Percentiles rank a stretch among this genome's conserved stretches.
Evolutionary conservation across 2,797 vertebrate species (phyloP).

Genomic region (Neoniphon sammara): DNA sequence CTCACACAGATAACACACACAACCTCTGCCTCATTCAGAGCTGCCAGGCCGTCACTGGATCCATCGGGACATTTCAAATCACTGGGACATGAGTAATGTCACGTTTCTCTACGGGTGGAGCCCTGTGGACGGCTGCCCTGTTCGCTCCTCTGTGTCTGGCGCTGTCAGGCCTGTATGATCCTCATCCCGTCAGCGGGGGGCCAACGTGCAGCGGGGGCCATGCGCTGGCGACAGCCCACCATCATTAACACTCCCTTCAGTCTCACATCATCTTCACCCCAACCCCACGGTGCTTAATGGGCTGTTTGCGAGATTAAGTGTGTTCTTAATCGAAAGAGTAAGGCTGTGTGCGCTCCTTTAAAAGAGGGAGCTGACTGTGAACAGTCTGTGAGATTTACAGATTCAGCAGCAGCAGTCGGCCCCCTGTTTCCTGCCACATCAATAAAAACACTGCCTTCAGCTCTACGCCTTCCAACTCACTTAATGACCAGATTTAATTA

Average conservation of each 20-base stretch:
- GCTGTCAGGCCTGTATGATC: constrained; percentile 6
- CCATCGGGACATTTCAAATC: neutral
- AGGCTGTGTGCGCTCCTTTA: constrained; percentile 72
- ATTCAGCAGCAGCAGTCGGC: constrained; percentile 75
- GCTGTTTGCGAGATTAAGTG: constrained; percentile 81
- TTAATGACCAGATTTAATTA: constrained; percentile 80
- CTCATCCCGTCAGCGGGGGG: constrained; percentile 31
- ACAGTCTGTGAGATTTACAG: constrained; percentile 78
- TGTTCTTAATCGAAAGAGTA: constrained; percentile 76
- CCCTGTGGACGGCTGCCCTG: neutral
- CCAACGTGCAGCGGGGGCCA: constrained; percentile 28
- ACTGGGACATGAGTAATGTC: neutral
- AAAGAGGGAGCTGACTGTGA: constrained; percentile 76
- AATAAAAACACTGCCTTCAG: constrained; percentile 79
- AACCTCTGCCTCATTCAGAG: neutral
- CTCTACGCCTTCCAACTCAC: constrained; percentile 69
- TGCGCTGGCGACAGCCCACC: constrained; percentile 55
- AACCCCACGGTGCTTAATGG: constrained; percentile 76
- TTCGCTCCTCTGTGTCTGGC: constrained; percentile 14
- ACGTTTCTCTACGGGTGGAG: neutral
- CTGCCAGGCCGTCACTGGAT: neutral
- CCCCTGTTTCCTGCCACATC: constrained; percentile 80
- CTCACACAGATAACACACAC: constrained; percentile 15
- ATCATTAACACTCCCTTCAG: constrained; percentile 75
- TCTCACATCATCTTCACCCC: constrained; percentile 66